Evolutionary conservation across 2,888 invertebrate genomes (phyloP).

Genomic region (Ethmia dodecea): DNA sequence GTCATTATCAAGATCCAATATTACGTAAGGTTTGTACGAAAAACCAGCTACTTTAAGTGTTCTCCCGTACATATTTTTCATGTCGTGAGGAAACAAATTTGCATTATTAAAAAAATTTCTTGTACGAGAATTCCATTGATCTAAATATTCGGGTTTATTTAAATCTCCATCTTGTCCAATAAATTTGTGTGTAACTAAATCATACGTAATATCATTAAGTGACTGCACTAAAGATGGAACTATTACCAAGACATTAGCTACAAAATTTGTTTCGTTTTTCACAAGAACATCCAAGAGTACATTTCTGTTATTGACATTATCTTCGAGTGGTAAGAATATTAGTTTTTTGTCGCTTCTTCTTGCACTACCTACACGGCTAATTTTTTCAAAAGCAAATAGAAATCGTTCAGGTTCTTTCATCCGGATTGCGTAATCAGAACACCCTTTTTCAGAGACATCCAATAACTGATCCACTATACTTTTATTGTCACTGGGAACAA

Average conservation of each 20-base stretch:
- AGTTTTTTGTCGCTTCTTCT: conserved; percentile 66
- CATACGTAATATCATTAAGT: conserved; percentile 37
- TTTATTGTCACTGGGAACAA: conserved; percentile 30
- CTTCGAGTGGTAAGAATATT: conserved; percentile 45
- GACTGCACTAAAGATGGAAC: conserved; percentile 23
- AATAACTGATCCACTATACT: conserved; percentile 35
- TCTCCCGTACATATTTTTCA: conserved; percentile 63
- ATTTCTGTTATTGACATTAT: conserved; percentile 16
- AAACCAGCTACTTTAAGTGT: conserved; percentile 72
- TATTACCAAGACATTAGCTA: conserved; percentile 52
- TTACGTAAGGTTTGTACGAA: conserved; percentile 78
- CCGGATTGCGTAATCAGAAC: conserved; percentile 63
- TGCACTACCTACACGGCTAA: conserved; percentile 45
- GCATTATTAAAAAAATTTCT: conserved; percentile 37
- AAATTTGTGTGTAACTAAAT: conserved; percentile 61
- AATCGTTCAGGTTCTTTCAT: conserved; percentile 48
- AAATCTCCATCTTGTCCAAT: conserved; percentile 39
- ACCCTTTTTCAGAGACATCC: conserved; percentile 57
- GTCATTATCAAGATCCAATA: conserved; percentile 53
- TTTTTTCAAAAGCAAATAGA: conserved; percentile 53
- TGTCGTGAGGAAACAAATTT: conserved; percentile 67
- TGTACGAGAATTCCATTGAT: conserved; percentile 56
- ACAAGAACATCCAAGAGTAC: conserved; percentile 35
- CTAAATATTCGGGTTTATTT: conserved; percentile 41
- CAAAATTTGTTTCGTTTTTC: conserved; percentile 41